Conservation (phyloP, 2,113 vertebrate species). For the Neotoma lepida region DNA sequence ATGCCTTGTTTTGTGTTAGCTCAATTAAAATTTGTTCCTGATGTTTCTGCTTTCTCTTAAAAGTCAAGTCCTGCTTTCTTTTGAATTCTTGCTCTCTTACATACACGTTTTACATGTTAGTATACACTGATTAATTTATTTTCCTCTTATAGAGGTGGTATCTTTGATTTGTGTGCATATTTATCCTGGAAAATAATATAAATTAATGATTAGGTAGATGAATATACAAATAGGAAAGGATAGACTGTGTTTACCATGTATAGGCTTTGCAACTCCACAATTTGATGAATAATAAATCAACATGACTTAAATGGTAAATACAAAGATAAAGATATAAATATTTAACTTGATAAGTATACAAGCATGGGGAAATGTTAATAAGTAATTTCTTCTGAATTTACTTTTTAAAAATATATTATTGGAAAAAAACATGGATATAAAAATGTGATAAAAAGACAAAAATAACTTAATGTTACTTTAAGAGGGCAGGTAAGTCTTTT, state of each 20-base stretch:
- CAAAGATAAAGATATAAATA: not conserved
- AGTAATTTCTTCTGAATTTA: not conserved
- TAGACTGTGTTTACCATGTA: not conserved
- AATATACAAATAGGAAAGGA: not conserved
- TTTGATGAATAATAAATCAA: not conserved
- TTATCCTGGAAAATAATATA: not conserved
- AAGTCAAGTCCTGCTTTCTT: not conserved
- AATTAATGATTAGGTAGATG: not conserved
- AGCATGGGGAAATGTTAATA: not conserved
- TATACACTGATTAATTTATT: not conserved
- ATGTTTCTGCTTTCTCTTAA: not conserved
- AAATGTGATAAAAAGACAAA: conserved; percentile 23
- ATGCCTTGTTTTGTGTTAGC: not conserved
- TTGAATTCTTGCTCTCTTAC: not conserved
- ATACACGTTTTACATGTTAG: not conserved
- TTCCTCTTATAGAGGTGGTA: not conserved
- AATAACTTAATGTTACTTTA: not conserved
- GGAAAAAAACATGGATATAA: not conserved
- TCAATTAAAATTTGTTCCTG: not conserved
- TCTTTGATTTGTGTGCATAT: not conserved
- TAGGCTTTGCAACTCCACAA: not conserved
- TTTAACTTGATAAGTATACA: not conserved
- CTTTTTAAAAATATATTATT: conserved; percentile 17
- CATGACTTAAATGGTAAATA: not conserved
- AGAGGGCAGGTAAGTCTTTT: not conserved